Percentiles rank a stretch among this genome's conserved stretches.
Evolutionary conservation across 2,113 vertebrate species (phyloP).

Genomic region (Peromyscus maniculatus): DNA sequence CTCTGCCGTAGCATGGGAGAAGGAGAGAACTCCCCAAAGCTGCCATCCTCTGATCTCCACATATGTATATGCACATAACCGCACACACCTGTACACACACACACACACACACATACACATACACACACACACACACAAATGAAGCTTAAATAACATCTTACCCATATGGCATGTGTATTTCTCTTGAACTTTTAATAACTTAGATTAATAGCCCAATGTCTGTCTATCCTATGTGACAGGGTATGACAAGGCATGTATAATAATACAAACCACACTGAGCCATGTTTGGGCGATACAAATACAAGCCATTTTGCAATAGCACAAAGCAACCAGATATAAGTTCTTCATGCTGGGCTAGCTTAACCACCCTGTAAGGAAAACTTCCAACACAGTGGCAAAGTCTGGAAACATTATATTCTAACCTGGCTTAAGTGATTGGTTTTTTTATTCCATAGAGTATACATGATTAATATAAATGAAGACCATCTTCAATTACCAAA

Average conservation of each 20-base stretch:
- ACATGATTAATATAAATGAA: not conserved
- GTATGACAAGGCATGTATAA: not conserved
- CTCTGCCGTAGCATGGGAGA: not conserved
- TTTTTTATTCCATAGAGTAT: not conserved
- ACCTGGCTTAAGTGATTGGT: not conserved
- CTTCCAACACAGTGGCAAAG: not conserved
- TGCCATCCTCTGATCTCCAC: not conserved
- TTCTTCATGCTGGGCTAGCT: conserved; percentile 7
- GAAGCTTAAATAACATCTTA: not conserved
- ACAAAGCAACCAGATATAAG: conserved; percentile 9
- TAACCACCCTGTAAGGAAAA: not conserved
- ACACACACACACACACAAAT: not conserved
- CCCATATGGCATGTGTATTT: not conserved
- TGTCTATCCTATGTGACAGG: not conserved
- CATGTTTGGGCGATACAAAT: not conserved
- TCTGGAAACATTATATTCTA: not conserved
- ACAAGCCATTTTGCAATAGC: conserved; percentile 9
- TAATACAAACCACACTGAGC: not conserved
- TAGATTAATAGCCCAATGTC: not conserved
- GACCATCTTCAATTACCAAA: conserved; percentile 45
- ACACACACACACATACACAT: not conserved
- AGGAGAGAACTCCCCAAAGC: not conserved
- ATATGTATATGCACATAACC: not conserved
- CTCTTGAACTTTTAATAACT: not conserved
- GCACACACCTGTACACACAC: not conserved